Evolutionary conservation across 2,797 vertebrate species (phyloP), one percentile per base, ranked within the genome.

Genomic region (Lacerta viridis): DNA sequence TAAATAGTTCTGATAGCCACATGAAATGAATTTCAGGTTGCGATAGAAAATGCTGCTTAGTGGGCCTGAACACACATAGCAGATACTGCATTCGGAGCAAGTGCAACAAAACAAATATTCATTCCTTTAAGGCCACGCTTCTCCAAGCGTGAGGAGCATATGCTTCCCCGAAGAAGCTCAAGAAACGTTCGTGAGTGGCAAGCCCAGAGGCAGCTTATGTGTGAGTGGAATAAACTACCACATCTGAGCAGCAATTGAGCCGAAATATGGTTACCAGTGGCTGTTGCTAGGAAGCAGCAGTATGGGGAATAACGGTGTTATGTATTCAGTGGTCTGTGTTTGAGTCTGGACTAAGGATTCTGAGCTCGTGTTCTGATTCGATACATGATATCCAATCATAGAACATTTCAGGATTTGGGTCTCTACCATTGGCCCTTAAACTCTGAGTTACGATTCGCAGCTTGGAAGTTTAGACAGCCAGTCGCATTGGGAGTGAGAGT

Each of bases 1-100:
- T 87, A 93, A 96, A 86, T 76, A 74, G 93, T 92, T 95, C 84
- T 1, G 46, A 90, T 95, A 96, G 96, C 95, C 93, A 96, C 95
- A 94, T 91, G 90, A 92, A 96, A 95, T 92, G 95, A 94, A 96
- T 95, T 94, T 93, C 91, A 83, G 0, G 64, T 88, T 84, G 89
- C 93, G 88, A 18, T 7, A 55, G 91, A 15, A 91, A 90, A 82
- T 20, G 90, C 90, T 85, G 94, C 18, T 92, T 93, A 90, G 85
- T 18, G 46, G 89, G 93, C 85, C 94, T 90, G 72, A 83, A 87
- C 90, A 8, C 43, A n/a, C 84, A 1, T n/a, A 77, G 23, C 90
- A 41, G 29, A 68, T 80, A 92, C 91, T 68, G 46, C 89, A 90
- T 3, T 55, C 91, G 78, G 77, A 69, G 90, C 86, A 87, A 90